These are phyloP conservation scores for Pseudorasbora parva DNA, from an alignment of 2,113 vertebrate species.

Conservation along the genomic window DNA sequence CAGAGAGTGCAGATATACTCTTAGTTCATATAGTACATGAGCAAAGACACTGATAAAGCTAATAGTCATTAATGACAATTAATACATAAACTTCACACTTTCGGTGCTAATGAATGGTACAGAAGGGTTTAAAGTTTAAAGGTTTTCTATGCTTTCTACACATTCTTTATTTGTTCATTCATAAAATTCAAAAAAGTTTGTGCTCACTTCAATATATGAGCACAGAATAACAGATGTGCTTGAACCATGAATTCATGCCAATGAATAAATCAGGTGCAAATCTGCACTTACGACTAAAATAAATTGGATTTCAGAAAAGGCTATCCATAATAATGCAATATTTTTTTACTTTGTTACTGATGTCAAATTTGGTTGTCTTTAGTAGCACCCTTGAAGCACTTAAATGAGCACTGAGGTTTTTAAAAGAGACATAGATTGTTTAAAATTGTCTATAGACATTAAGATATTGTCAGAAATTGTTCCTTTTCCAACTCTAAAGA, in stretches of 20 bases:
- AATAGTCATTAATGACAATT: neutral
- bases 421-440: neutral
- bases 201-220: neutral
- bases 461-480: neutral
- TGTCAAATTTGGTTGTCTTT: neutral
- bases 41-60: neutral
- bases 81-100: neutral
- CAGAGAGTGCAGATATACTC: too few relatives aligned
- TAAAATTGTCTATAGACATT: neutral
- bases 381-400: neutral
- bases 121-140: neutral
- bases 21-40: neutral
- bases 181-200: neutral
- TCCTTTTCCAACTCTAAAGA: neutral
- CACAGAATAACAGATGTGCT: neutral
- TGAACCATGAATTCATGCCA: neutral
- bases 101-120: neutral
- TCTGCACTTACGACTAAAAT: neutral
- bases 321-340: neutral
- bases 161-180: neutral
- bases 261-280: neutral
- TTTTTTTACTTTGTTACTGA: neutral
- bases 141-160: neutral
- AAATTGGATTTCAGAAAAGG: neutral
- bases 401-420: neutral